phyloP scores from a whole-genome alignment of 1,140 invertebrate genomes.

The Lordiphosa collinella region DNA sequence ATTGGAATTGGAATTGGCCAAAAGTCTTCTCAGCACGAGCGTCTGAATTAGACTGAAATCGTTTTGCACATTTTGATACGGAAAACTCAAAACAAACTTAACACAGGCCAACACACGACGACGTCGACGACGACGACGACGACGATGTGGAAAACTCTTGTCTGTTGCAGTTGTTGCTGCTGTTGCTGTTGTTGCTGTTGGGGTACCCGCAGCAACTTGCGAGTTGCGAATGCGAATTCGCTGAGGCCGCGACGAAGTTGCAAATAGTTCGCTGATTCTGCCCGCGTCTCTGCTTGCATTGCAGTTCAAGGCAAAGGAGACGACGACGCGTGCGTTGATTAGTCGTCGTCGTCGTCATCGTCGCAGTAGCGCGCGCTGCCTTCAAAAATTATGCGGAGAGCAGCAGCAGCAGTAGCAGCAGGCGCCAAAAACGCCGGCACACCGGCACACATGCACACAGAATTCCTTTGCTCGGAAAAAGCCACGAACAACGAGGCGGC shows the following conservation, averaged over 20 bases:
- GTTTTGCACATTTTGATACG: conserved; percentile 80
- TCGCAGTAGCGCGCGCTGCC: conserved; percentile 19
- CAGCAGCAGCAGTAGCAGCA: conserved; percentile 15
- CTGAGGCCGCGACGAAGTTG: conserved; percentile 67
- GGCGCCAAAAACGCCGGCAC: conserved; percentile 51
- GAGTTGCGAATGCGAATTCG: conserved; percentile 60
- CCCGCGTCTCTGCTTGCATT: conserved; percentile 30
- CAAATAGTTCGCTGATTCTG: conserved; percentile 61
- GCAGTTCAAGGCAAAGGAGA: conserved; percentile 29
- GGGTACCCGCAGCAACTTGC: conserved; percentile 19
- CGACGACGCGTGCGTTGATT: conserved; percentile 18
- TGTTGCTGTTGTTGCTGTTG: conserved; percentile 17
- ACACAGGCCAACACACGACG: conserved; percentile 43
- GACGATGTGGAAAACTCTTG: conserved; percentile 47
- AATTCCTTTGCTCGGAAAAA: conserved; percentile 67
- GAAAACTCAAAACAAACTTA: conserved; percentile 79
- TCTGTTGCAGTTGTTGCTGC: conserved; percentile 24
- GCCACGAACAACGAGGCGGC: conserved; percentile 42
- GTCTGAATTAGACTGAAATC: conserved; percentile 80
- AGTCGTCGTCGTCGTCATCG: neutral
- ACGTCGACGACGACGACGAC: conserved; percentile 41
- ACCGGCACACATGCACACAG: conserved; percentile 12
- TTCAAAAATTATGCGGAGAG: conserved; percentile 41
- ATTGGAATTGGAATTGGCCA: conserved; percentile 43
- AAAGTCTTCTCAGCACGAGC: conserved; percentile 80